Base-by-base conservation (phyloP, 2,888 invertebrate species). In the Mamestra brassicae region DNA sequence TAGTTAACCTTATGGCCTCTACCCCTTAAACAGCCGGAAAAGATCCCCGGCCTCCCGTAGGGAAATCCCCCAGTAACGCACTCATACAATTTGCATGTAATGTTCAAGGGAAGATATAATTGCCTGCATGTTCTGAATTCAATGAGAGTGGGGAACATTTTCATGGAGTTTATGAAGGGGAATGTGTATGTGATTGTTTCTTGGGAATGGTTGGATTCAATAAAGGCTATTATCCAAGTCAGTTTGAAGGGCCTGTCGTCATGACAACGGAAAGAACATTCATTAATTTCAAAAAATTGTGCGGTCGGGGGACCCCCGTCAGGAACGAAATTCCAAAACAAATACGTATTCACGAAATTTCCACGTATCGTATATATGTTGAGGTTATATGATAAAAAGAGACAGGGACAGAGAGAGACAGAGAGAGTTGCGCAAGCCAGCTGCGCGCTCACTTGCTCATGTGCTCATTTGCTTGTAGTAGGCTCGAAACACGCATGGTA, bases 11-110 rank as follows among this genome's bases (percentile, higher is more conserved):
- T 60, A 77, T 71, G 65, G 60, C 64, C 71, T 80, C 69, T 84
- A 83, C 75, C 78, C 80, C 81, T 83, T 85, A 80, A 85, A 82
- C 80, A 72, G 71, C 66, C 73, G 75, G 60, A 76, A 69, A 84
- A 79, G 87, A 78, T 47, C 73, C 55, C 66, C 13, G 10, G 2
- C 78, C 67, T 55, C 76, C 87, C 86, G 89, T 7, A 52, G 91
- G 91, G 91, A 91, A 91, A 92, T 92, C 85, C 87, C 76, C 65
- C 66, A 80, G 81, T 87, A 88, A 88, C 89, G 85, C 89, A 89
- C 82, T 88, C 85, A 88, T 89, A 89, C 89, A 90, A 91, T 91
- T 92, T 91, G 90, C 90, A 91, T 90, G 87, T 69, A 82, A 85
- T 83, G 82, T 87, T 76, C 83, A 73, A 72, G 76, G 81, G 85